phyloP scores from a whole-genome alignment of 2,888 invertebrate genomes.

The Clistopyga incitator region DNA sequence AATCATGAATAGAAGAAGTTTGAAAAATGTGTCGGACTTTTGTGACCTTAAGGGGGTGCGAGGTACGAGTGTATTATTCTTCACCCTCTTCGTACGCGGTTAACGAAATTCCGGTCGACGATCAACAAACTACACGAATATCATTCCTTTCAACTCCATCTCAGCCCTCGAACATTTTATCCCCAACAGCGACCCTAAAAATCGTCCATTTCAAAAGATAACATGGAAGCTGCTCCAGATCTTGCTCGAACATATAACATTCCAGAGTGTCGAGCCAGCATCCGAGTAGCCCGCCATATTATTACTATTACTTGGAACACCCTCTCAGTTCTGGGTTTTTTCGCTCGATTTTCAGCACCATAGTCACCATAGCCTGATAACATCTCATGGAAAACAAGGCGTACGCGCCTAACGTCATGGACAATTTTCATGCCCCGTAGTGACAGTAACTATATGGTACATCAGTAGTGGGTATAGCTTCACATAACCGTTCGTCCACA shows the following conservation, averaged over 20 bases:
- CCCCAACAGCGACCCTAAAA: conserved; percentile 23
- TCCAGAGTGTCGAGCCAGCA: conserved; percentile 24
- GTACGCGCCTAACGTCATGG: background rate
- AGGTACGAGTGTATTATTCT: background rate
- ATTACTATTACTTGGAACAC: conserved; percentile 20
- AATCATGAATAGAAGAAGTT: background rate
- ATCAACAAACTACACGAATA: background rate
- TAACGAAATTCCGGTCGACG: background rate
- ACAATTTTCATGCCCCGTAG: background rate
- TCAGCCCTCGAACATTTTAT: conserved; percentile 10
- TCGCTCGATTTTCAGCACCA: background rate
- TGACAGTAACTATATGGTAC: background rate
- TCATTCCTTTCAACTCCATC: conserved; percentile 8
- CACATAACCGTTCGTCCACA: conserved; percentile 28
- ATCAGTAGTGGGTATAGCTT: conserved; percentile 1
- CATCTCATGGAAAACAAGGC: conserved; percentile 9
- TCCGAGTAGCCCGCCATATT: background rate
- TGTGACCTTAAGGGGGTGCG: background rate
- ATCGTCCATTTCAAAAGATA: conserved; percentile 52
- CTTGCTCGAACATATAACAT: conserved; percentile 10
- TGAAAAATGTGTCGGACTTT: background rate
- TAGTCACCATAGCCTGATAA: background rate
- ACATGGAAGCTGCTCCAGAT: conserved; percentile 21
- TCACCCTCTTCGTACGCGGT: background rate
- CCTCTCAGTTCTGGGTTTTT: background rate